These are phyloP conservation scores for Ophonus ardosiacus DNA, from an alignment of 2,888 invertebrate genomes.

Conservation along the genomic window DNA sequence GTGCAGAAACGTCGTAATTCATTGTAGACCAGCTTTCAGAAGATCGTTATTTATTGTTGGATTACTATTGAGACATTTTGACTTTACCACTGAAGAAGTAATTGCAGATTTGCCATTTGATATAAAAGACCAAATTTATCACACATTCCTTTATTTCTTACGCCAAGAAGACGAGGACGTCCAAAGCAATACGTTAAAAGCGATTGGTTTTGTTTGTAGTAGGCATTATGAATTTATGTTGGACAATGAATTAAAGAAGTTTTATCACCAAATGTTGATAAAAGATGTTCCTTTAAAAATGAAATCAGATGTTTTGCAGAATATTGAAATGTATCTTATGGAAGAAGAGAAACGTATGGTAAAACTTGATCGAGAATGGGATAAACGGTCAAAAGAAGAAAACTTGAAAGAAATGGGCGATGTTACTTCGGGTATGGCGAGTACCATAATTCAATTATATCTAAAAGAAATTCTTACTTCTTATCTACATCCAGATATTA, in stretches of 20 bases:
- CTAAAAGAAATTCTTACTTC: conserved; percentile 95
- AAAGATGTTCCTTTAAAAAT: conserved; percentile 84
- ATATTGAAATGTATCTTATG: conserved; percentile 95
- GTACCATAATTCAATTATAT: conserved; percentile 97
- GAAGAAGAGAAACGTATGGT: conserved; percentile 98
- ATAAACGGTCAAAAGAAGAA: conserved; percentile 93
- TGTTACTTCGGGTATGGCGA: conserved; percentile 98
- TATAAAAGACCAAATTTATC: conserved; percentile 92
- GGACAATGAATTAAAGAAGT: conserved; percentile 88
- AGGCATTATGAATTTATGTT: conserved; percentile 97
- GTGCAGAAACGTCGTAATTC: conserved; percentile 71
- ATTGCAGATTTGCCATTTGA: conserved; percentile 76
- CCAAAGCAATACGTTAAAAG: conserved; percentile 88
- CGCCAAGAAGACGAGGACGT: conserved; percentile 90
- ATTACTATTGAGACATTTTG: conserved; percentile 94
- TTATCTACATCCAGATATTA: conserved; percentile 89
- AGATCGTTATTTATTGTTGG: conserved; percentile 97
- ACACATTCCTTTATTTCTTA: conserved; percentile 92
- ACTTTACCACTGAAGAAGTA: conserved; percentile 79
- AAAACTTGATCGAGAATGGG: conserved; percentile 97
- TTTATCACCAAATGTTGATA: conserved; percentile 89
- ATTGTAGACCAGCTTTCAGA: conserved; percentile 84
- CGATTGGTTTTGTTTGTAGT: conserved; percentile 94
- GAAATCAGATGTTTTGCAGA: conserved; percentile 92
- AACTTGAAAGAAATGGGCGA: conserved; percentile 99